These are phyloP conservation scores for Metopolophium dirhodum DNA, from an alignment of 1,140 invertebrate genomes.

Conservation along the genomic window DNA sequence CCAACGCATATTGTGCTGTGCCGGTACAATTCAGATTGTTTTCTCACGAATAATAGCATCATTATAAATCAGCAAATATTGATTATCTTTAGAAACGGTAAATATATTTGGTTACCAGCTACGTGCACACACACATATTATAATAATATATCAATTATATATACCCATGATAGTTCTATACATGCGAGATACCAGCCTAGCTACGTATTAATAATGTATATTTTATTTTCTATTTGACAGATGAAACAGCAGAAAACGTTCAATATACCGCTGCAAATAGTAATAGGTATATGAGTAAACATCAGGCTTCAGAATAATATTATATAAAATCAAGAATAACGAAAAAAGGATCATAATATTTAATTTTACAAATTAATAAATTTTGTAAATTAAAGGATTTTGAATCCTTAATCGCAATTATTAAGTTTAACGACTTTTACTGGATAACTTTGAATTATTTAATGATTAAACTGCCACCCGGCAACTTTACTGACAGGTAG, in stretches of 20 bases:
- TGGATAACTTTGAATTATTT: not conserved
- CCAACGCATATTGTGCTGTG: not conserved
- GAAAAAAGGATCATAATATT: not conserved
- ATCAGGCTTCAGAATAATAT: not conserved
- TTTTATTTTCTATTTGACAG: not conserved
- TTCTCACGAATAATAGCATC: not conserved
- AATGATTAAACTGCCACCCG: not conserved
- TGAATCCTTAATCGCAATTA: not conserved
- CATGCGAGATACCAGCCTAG: not conserved
- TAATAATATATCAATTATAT: not conserved
- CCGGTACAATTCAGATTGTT: constrained; percentile 22
- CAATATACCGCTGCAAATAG: not conserved
- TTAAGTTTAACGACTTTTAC: not conserved
- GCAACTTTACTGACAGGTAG: no score
- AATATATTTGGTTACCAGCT: not conserved
- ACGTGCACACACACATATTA: not conserved
- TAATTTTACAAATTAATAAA: not conserved
- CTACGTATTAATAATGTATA: not conserved
- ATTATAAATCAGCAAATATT: not conserved
- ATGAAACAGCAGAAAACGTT: constrained; percentile 18
- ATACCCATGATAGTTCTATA: not conserved
- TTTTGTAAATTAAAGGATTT: no score
- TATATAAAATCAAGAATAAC: not conserved
- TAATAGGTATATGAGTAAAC: not conserved
- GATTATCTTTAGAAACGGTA: constrained; percentile 8